phyloP scores from a whole-genome alignment of 2,113 vertebrate species.

The Indicator indicator region DNA sequence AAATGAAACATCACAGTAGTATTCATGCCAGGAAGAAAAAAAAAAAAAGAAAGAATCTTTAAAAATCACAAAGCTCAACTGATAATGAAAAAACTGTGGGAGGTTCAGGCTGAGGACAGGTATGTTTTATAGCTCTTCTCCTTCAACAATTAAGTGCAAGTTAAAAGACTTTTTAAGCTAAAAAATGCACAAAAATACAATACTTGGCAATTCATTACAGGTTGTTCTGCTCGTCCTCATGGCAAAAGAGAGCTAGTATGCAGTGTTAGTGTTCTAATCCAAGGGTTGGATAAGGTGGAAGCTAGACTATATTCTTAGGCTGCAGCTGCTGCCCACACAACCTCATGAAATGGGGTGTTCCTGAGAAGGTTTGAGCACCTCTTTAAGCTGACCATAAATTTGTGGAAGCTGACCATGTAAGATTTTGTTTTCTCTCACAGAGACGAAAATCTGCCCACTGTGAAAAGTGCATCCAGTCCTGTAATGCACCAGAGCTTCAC shows the following conservation, averaged over 20 bases:
- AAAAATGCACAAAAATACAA: not conserved
- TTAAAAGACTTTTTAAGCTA: not conserved
- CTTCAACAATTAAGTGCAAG: not conserved
- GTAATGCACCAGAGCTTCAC: not conserved
- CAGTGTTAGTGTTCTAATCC: not conserved
- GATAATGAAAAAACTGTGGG: conserved; percentile 37
- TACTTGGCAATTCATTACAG: not conserved
- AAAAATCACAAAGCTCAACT: not conserved
- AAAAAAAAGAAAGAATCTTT: too few species aligned
- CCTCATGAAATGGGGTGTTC: not conserved
- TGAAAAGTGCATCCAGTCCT: not conserved
- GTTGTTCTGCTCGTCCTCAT: fast-evolving
- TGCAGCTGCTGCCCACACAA: not conserved
- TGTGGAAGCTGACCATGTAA: fast-evolving
- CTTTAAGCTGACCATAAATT: not conserved
- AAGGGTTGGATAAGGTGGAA: not conserved
- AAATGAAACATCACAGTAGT: conserved; percentile 47
- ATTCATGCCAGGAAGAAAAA: not conserved
- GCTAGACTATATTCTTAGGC: not conserved
- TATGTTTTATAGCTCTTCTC: not conserved
- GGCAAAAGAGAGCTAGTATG: not conserved
- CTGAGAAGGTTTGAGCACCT: not conserved
- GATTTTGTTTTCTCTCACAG: not conserved
- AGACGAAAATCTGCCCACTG: not conserved
- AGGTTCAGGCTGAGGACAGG: conserved; percentile 11